Evolutionary conservation across 2,113 vertebrate species (phyloP).

Genomic region (Tragelaphus buxtoni): DNA sequence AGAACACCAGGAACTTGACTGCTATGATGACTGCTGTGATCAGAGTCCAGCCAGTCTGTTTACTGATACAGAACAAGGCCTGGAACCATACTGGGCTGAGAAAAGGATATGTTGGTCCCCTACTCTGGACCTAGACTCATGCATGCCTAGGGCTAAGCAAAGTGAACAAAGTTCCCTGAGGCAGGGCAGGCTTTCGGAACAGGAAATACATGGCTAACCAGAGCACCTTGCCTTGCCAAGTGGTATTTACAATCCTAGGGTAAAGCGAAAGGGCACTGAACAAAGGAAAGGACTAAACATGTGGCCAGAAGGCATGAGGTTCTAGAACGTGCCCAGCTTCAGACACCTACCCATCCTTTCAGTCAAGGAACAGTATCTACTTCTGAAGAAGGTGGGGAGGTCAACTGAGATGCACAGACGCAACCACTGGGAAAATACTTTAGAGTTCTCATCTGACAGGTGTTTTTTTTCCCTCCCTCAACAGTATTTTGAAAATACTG

Average conservation of each 20-base stretch:
- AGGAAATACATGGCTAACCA: background rate
- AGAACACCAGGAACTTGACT: background rate
- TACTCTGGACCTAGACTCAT: background rate
- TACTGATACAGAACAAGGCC: background rate
- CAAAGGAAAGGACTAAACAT: background rate
- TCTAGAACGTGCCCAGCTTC: background rate
- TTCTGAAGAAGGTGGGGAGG: background rate
- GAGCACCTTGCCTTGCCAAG: background rate
- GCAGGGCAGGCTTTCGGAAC: background rate
- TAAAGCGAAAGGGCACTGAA: background rate
- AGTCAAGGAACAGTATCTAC: background rate
- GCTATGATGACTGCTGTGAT: background rate
- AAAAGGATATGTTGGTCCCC: background rate
- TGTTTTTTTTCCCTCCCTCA: background rate
- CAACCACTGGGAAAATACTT: background rate
- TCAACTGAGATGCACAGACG: too few relatives aligned
- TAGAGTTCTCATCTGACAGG: background rate
- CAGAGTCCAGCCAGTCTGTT: background rate
- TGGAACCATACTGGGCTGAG: background rate
- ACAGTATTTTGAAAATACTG: constrained; percentile 3
- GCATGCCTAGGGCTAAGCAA: background rate
- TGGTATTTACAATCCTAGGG: background rate
- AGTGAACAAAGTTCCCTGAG: background rate
- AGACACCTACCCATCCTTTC: background rate
- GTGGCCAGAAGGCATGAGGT: background rate